Evolutionary conservation across 2,797 vertebrate species (phyloP).

Genomic region (Octomys mimax): DNA sequence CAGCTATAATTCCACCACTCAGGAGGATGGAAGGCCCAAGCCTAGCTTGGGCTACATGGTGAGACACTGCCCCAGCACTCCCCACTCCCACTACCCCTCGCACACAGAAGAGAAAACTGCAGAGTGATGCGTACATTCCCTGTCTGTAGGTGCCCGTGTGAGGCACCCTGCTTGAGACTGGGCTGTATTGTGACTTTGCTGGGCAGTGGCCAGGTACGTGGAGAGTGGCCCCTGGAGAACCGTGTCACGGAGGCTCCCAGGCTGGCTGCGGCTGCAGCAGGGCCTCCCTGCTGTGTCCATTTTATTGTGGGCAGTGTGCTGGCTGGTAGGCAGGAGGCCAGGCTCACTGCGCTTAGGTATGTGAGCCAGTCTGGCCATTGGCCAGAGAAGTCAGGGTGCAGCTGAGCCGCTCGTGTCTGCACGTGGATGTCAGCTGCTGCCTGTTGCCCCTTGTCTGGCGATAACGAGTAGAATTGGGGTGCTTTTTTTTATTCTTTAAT

Average conservation of each 20-base stretch:
- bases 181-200: not conserved
- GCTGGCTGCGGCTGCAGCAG: rapidly evolving
- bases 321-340: not conserved
- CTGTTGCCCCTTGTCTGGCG: too few species aligned
- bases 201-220: not conserved
- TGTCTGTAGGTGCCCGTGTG: rapidly evolving
- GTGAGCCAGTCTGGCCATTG: not conserved
- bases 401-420: not conserved
- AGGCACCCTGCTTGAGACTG: rapidly evolving
- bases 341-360: not conserved
- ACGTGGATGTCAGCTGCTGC: rapidly evolving
- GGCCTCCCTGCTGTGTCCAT: too few species aligned
- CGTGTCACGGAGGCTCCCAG: rapidly evolving
- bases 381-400: not conserved
- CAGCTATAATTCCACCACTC: not conserved
- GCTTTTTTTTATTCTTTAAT: too few species aligned
- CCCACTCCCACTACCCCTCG: not conserved
- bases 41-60: not conserved
- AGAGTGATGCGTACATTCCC: rapidly evolving
- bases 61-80: not conserved
- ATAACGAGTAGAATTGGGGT: rapidly evolving
- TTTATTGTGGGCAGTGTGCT: not conserved
- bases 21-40: not conserved
- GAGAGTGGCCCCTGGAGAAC: not conserved
- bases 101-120: not conserved